Evolutionary conservation across 2,888 invertebrate species (phyloP), one percentile per base, ranked within the genome.

Genomic region (Bugula neritina): DNA sequence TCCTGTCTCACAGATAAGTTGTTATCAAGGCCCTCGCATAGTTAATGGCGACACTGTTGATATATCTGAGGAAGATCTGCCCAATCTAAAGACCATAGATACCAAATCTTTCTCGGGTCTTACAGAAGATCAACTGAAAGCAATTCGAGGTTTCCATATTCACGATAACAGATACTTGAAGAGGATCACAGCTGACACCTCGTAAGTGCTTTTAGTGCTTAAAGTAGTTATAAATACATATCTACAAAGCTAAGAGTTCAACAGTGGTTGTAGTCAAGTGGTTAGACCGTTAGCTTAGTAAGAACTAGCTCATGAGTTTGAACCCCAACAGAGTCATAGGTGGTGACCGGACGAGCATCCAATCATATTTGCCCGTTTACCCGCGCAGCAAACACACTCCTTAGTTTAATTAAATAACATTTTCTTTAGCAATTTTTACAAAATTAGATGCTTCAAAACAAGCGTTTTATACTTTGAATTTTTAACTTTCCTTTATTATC

Each of bases 31-130:
- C 5, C 43, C 43, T 43, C 43, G 43, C 17, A 43, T 43, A 5
- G 43, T 17, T 43, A 17, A 43, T 43, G 43, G 43, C 5, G 17
- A 43, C 10, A 43, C 43, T 63, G 27, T 63, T 1, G 31, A 10
- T 27, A 63, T 63, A 27, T 25, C 63, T 3, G 31, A 63, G 31
- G 63, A 63, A 63, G 63, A 63, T n/a, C 27, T 63, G 3, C 63
- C 63, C 5, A 21, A 63, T 63, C 63, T 63, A 13, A 25, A 21
- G 5, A 31, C 29, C 10, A 5, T 63, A 10, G 27, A 29, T n/a
- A 63, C 2, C 27, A 2, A n/a, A 21, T 27, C 63, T 13, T 63
- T 63, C 31, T 13, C 27, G 10, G 31, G 31, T 10, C 1, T 63
- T 17, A 2, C 63, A 13, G 29, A 25, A 25, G 63, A 34, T 31